Conservation (phyloP, 2,888 invertebrate genomes). For the Camptogramma bilineatum region DNA sequence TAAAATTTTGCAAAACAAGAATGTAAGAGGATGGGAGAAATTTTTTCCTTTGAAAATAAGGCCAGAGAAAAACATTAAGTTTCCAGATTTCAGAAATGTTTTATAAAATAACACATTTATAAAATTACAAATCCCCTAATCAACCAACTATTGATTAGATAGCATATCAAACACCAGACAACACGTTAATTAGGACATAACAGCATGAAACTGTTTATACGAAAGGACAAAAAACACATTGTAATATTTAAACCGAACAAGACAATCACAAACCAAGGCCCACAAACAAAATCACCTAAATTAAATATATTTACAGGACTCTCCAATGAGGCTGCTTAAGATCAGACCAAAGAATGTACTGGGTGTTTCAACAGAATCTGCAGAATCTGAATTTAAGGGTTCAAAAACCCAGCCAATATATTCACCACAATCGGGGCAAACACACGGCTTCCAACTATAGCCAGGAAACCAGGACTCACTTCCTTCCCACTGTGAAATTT, state of each 20-base stretch:
- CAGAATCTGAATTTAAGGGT: constrained; percentile 52
- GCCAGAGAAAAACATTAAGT: background rate
- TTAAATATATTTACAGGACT: constrained; percentile 66
- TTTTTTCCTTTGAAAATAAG: constrained; percentile 2
- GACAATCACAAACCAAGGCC: constrained; percentile 40
- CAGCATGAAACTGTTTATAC: background rate
- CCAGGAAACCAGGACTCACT: constrained; percentile 86
- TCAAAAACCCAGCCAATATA: constrained; percentile 86
- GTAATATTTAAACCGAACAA: constrained; percentile 14
- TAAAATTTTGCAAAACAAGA: background rate
- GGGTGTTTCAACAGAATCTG: constrained; percentile 40
- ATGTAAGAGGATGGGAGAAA: background rate
- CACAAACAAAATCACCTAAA: constrained; percentile 42
- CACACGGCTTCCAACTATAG: constrained; percentile 84
- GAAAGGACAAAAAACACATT: constrained; percentile 11
- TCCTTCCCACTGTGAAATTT: constrained; percentile 78
- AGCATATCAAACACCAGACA: constrained; percentile 26
- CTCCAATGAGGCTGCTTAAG: constrained; percentile 61
- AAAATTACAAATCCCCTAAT: background rate
- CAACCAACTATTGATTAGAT: constrained; percentile 20
- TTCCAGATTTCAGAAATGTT: background rate
- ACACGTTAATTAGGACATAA: constrained; percentile 20
- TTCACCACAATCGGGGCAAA: constrained; percentile 84
- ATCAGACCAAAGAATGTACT: constrained; percentile 63
- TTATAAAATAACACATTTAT: background rate